Evolutionary conservation across 2,888 invertebrate genomes (phyloP).

Genomic region (Cheilosia scutellata): DNA sequence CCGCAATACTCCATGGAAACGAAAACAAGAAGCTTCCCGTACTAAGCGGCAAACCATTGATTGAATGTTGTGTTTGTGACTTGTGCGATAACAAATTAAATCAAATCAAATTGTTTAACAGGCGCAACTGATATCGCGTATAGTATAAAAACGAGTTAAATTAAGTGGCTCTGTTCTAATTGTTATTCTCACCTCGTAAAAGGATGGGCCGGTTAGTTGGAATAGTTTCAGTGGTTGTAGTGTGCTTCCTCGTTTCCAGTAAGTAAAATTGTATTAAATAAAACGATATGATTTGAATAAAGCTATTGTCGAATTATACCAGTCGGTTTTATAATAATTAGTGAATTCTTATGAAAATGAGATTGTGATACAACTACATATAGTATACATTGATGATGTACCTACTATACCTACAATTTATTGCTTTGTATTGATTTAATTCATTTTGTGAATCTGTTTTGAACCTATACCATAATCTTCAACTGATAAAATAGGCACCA

Average conservation of each 20-base stretch:
- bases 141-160: conserved; percentile 45
- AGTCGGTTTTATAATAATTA: background rate
- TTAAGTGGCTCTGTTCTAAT: conserved; percentile 30
- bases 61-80: conserved; percentile 30
- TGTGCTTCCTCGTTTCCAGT: conserved; percentile 38
- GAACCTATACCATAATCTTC: too few relatives aligned
- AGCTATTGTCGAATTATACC: background rate
- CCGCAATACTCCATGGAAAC: conserved; percentile 2
- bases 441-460: too few relatives aligned
- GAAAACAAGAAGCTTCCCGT: conserved; percentile 12
- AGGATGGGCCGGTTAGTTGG: conserved; percentile 49
- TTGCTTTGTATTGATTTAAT: too few relatives aligned
- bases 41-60: conserved; percentile 4
- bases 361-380: too few relatives aligned
- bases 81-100: conserved; percentile 53
- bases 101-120: conserved; percentile 18
- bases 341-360: too few relatives aligned
- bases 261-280: conserved; percentile 23
- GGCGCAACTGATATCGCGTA: conserved; percentile 15
- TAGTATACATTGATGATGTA: too few relatives aligned
- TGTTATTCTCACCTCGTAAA: conserved; percentile 19
- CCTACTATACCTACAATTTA: too few relatives aligned
- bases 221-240: conserved; percentile 12
- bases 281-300: background rate
- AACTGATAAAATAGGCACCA: too few relatives aligned